phyloP scores from a whole-genome alignment of 2,113 vertebrate species.

The Campylorhamphus procurvoides region DNA sequence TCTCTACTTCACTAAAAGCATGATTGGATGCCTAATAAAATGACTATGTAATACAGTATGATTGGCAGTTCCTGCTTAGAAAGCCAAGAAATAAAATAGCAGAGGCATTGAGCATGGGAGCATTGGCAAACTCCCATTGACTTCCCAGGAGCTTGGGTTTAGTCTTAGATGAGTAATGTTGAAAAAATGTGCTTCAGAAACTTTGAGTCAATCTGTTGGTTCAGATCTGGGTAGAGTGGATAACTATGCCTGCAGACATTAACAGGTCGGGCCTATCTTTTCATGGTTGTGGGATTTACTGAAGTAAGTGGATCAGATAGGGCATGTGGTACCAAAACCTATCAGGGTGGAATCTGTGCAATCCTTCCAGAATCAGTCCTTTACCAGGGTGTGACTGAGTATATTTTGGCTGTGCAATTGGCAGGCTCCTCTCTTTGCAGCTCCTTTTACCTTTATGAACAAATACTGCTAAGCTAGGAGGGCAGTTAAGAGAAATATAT shows the following conservation, averaged over 20 bases:
- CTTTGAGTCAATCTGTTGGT: background rate
- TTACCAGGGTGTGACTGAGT: constrained; percentile 14
- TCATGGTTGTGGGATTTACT: background rate
- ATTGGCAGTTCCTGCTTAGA: constrained; percentile 34
- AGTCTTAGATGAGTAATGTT: background rate
- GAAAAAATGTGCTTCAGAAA: constrained; percentile 31
- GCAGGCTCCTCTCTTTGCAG: background rate
- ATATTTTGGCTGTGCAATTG: constrained; percentile 1
- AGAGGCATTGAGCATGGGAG: background rate
- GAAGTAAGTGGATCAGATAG: constrained; percentile 21
- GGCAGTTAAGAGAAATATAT: background rate
- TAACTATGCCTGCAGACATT: background rate
- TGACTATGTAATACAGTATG: background rate
- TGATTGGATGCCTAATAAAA: background rate
- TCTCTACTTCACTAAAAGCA: background rate
- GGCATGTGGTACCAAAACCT: constrained; percentile 4
- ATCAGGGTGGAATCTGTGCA: background rate
- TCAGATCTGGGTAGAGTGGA: constrained; percentile 1
- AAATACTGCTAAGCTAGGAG: background rate
- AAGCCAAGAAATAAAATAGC: constrained; percentile 29
- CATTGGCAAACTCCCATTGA: background rate
- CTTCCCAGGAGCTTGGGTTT: constrained; percentile 7
- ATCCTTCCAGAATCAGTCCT: background rate
- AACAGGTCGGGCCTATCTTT: background rate
- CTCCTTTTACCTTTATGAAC: background rate